A percentile compares a stretch with the other conserved stretches of the same genome.
Conservation (phyloP, 2,888 invertebrate species). For the Lepidochitona cinerea region DNA sequence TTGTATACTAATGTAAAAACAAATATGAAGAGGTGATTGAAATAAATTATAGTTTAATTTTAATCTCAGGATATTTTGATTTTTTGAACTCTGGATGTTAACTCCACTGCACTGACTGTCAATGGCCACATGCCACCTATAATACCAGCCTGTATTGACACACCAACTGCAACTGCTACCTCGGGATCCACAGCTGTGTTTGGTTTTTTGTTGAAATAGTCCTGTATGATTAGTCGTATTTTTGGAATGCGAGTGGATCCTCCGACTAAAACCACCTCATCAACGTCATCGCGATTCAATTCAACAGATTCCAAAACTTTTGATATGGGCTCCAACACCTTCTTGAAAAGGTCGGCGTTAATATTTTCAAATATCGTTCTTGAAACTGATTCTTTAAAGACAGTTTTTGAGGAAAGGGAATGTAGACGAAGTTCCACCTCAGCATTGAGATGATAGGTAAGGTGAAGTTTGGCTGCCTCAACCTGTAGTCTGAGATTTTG, state of each 20-base stretch:
- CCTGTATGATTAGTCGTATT: constrained; percentile 70
- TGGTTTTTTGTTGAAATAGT: constrained; percentile 68
- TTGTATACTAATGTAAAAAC: no score
- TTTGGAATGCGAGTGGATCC: constrained; percentile 73
- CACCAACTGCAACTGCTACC: constrained; percentile 73
- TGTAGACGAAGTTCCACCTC: constrained; percentile 61
- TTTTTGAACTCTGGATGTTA: constrained; percentile 60
- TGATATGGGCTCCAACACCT: constrained; percentile 71
- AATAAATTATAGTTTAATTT: no score
- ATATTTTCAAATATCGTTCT: constrained; percentile 71
- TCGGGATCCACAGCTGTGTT: constrained; percentile 72
- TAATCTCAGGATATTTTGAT: constrained; percentile 46
- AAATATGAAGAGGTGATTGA: no score
- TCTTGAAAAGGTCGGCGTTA: constrained; percentile 71
- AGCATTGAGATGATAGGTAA: constrained; percentile 57
- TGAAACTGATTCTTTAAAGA: constrained; percentile 61
- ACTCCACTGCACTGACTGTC: constrained; percentile 71
- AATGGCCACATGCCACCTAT: constrained; percentile 74
- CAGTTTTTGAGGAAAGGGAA: constrained; percentile 48
- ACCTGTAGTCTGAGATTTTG: constrained; percentile 70
- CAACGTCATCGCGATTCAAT: constrained; percentile 66
- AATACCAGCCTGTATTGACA: constrained; percentile 74
- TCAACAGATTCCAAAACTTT: constrained; percentile 69
- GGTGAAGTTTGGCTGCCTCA: constrained; percentile 70
- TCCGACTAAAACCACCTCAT: constrained; percentile 74